Evolutionary conservation across 2,113 vertebrate genomes (phyloP), one percentile per base, ranked within the genome.

Genomic region (Stercorarius parasiticus): DNA sequence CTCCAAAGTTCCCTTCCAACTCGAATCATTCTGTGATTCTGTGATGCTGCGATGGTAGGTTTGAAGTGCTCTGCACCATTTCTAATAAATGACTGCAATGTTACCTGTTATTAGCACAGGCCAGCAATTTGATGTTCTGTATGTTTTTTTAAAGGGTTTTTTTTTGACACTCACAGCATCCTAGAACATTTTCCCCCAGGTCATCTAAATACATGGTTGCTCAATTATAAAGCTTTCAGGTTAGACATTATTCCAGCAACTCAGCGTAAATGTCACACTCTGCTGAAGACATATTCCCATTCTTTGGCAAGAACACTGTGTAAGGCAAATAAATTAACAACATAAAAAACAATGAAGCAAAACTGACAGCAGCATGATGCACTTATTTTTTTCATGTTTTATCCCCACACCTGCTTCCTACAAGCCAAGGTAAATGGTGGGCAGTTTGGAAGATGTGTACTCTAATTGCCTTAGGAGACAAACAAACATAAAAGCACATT

Each of bases 311-410:
- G 52, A 95, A 52, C 56, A 53, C 40, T 87, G 70, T 45, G 82
- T 84, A 66, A 84, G 50, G 61, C 73, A 92, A 87, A 91, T 73
- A 91, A 84, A 91, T 89, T 83, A 92, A 77, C 26, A 81, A 43
- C 50, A 56, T 21, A 23, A 89, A 79, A 94, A 95, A 72, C 65
- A 94, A 89, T 36, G 50, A 92, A 86, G 79, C 42, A 94, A 91
- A 89, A 86, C 61, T 89, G 42, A 78, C 72, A 79, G 79, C 26
- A 88, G n/a, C 32, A 50, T 71, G 55, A 56, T 91, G 30, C 10
- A 78, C 18, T 73, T 64, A 13, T n/a, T 65, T 76, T 72, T n/a
- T 49, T 83, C 30, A 27, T 30, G 18, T 66, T 86, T 74, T 74
- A 74, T 82, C 34, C 45, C 43, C 30, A 58, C 36, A 91, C 11